Evolutionary conservation across 2,888 invertebrate genomes (phyloP), one percentile per base, ranked within the genome.

Genomic region (Panopea generosa): DNA sequence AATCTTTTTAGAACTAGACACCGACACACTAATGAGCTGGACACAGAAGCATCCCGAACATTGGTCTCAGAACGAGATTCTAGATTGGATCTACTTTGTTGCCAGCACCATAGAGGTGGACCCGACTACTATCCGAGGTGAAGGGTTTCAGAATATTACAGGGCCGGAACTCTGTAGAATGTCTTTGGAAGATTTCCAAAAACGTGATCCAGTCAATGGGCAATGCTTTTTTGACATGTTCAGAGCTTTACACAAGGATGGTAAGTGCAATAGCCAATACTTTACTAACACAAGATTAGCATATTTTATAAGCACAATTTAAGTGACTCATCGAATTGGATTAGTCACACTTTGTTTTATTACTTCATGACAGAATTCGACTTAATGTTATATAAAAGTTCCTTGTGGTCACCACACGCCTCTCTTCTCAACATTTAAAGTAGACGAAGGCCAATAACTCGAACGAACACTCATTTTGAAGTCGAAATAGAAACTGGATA

Each of bases 1-100:
- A n/a, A 33, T 33, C 26, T 9, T 56, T 67, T 27, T 29, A 79
- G 80, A 76, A 20, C 65, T 72, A 1, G 80, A 80, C 50, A 55
- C 65, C 2, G 74, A 75, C 50, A 76, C 80, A 4, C 62, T 88
- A 45, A 69, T 84, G 68, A 86, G 85, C 57, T 89, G 89, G 89
- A 86, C 87, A 16, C 73, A 82, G 55, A 86, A 87, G 24, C 86
- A 88, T 59, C 88, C 89, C 1, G 86, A 87, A 49, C 84, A 85
- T 61, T 89, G 89, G 89, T 72, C 79, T 7, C 77, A 77, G 33
- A 72, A 66, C 7, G 88, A 89, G 56, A 87, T 89, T 3, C 72
- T 89, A 26, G 89, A 89, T 82, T 89, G 89, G 89, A 76, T 88
- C 6, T 88, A 85, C 61, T 87, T 77, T 67, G 80, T 86, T 27